A percentile compares a stretch with the other conserved stretches of the same genome.
Conservation (phyloP, 1,140 invertebrate genomes). For the Nasonia longicornis region DNA sequence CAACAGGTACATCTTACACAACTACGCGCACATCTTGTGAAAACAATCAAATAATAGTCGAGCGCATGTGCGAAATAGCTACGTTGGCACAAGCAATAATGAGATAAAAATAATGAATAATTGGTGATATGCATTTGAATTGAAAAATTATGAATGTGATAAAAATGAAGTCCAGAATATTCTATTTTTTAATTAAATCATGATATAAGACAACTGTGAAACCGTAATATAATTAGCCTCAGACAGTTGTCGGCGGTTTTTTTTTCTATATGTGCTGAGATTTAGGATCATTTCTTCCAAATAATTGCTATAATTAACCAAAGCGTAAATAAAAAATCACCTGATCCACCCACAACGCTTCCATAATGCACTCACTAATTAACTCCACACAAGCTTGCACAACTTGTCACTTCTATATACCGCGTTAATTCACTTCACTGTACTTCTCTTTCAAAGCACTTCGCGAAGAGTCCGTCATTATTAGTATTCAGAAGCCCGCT, state of each 20-base stretch:
- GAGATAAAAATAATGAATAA: neutral
- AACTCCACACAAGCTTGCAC: neutral
- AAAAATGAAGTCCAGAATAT: too few relatives aligned
- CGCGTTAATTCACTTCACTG: neutral
- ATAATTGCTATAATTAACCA: too few relatives aligned
- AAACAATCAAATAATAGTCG: conserved; percentile 12
- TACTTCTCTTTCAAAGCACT: neutral
- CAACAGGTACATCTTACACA: neutral
- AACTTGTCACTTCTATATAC: neutral
- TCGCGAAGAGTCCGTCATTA: neutral
- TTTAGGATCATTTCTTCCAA: too few relatives aligned
- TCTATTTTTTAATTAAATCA: too few relatives aligned
- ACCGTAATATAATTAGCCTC: too few relatives aligned
- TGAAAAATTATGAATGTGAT: too few relatives aligned
- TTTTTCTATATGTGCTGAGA: too few relatives aligned
- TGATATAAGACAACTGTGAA: too few relatives aligned
- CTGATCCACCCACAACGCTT: neutral
- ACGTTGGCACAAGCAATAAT: neutral
- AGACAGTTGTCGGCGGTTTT: too few relatives aligned
- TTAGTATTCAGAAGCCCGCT: neutral
- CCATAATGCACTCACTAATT: neutral
- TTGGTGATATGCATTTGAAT: too few relatives aligned
- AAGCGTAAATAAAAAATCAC: neutral
- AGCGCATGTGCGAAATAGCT: neutral
- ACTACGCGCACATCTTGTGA: neutral